Evolutionary conservation across 2,888 invertebrate species (phyloP), one percentile per base, ranked within the genome.

Genomic region (Metallyticus violacea): DNA sequence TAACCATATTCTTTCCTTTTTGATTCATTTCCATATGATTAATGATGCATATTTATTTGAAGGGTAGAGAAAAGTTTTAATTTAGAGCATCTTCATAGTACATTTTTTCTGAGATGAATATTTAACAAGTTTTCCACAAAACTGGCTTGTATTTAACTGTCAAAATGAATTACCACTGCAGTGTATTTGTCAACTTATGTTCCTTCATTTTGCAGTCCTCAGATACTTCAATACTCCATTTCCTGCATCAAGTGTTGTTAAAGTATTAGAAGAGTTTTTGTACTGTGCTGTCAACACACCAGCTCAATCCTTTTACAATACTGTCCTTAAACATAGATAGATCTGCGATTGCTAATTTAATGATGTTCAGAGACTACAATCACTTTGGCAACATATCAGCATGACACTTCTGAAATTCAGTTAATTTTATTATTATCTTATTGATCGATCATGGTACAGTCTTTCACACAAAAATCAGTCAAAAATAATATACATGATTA

Each of bases 311-410:
- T 29, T n/a, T 2, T 30, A 15, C 22, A 25, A 76, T 84, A 84
- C 84, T 84, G 84, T 84, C 84, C 84, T 84, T 84, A 84, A 77
- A 82, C 27, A 62, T 25, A 40, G 81, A 81, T 25, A 29, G 82
- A 5, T 79, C 5, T 79, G 26, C 40, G 82, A 82, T 62, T 62
- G 82, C 82, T 82, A 80, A 22, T 27, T 27, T 2, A 30, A 81
- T 28, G 84, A 77, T 76, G 25, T 84, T 84, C 84, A 84, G 0
- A 28, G 84, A 77, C 84, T 84, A 27, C 84, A 84, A 84, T 77
- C 84, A 84, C 84, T 76, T 81, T 81, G 30, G 40, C 40, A 62
- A 62, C 40, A 62, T 62, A 62, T 62, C 40, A 62, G 15, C 40
- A 62, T 4, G 15, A 1, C 40, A 15, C 40, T 62, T 62, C 40